phyloP scores from a whole-genome alignment of 2,113 vertebrate species.

The Glaucomys volans region DNA sequence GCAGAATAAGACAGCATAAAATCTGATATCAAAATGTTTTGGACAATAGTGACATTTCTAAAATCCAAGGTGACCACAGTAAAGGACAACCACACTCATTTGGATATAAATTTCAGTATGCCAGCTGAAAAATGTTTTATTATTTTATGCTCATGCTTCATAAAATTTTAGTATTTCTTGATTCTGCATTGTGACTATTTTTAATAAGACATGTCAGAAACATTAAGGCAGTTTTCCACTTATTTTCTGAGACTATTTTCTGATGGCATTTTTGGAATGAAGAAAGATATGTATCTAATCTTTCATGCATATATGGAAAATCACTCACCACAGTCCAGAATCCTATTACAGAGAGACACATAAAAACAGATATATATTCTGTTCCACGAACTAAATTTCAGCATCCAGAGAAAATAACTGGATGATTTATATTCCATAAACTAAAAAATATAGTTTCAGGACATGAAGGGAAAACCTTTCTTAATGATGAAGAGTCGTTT shows the following conservation, averaged over 20 bases:
- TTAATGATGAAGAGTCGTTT: conserved; percentile 1
- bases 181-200: conserved; percentile 29
- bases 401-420: conserved; percentile 18
- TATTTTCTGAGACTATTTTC: conserved; percentile 27
- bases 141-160: conserved; percentile 40
- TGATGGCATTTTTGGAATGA: background rate
- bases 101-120: conserved; percentile 4
- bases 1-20: background rate
- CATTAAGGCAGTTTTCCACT: background rate
- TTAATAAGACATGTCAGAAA: conserved; percentile 48
- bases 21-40: background rate
- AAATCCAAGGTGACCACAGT: conserved; percentile 3
- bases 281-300: conserved; percentile 58
- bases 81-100: background rate
- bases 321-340: background rate
- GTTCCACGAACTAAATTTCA: conserved; percentile 49
- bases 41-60: background rate
- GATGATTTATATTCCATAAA: conserved; percentile 50
- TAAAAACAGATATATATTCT: conserved; percentile 59
- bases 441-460: conserved; percentile 41
- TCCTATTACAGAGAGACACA: conserved; percentile 49
- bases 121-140: background rate
- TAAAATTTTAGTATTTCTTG: conserved; percentile 46
- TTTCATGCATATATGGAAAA: conserved; percentile 55
- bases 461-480: conserved; percentile 39